Percentiles rank a stretch among this genome's conserved stretches.
These are phyloP conservation scores for Neodiprion virginianus DNA, from an alignment of 1,140 invertebrate genomes.

Conservation along the genomic window DNA sequence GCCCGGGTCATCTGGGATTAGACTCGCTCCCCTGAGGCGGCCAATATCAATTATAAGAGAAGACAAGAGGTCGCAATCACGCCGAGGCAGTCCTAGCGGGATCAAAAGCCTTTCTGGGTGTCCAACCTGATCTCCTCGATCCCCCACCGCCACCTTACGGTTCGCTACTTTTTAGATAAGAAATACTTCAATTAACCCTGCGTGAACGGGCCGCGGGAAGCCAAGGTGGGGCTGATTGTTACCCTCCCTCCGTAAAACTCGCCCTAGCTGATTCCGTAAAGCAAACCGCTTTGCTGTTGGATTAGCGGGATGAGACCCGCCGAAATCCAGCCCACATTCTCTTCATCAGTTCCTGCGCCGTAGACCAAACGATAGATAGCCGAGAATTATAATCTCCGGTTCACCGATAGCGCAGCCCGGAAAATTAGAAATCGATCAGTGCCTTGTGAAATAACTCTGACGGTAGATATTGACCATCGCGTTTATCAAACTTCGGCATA, in stretches of 20 bases:
- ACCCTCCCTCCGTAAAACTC: neutral
- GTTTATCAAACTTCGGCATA: too few species aligned
- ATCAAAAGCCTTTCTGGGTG: conserved; percentile 52
- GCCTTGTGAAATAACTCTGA: too few species aligned
- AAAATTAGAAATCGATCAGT: too few species aligned
- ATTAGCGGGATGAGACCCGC: neutral
- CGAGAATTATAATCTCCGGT: too few species aligned
- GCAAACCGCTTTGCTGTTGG: neutral
- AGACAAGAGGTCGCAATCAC: conserved; percentile 60
- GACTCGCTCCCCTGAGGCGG: conserved; percentile 29
- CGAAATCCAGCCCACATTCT: neutral
- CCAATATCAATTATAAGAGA: conserved; percentile 65
- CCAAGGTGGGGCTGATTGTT: neutral
- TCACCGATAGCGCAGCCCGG: too few species aligned
- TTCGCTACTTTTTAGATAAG: conserved; percentile 60
- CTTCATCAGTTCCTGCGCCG: neutral
- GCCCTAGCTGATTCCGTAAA: neutral
- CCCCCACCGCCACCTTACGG: conserved; percentile 33
- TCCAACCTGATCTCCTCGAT: conserved; percentile 25
- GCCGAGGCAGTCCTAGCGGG: conserved; percentile 53
- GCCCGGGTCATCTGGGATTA: conserved; percentile 59
- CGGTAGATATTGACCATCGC: too few species aligned
- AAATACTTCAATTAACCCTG: conserved; percentile 58
- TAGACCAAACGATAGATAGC: neutral
- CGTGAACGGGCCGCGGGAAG: neutral